These are phyloP conservation scores for Notothenia coriiceps DNA, from an alignment of 2,113 vertebrate genomes.

Conservation along the genomic window DNA sequence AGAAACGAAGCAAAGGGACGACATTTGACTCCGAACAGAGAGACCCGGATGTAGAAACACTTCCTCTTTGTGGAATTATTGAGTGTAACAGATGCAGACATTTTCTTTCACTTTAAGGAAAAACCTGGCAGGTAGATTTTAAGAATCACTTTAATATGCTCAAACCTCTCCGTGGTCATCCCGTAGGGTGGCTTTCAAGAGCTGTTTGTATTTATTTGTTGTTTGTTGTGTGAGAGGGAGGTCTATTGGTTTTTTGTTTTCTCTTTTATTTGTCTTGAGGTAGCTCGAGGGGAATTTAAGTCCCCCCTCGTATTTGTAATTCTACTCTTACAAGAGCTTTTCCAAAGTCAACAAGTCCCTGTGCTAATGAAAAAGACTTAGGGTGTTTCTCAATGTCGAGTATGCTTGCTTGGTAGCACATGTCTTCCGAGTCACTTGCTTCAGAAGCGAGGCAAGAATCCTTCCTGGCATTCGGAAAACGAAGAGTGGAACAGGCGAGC, in stretches of 20 bases:
- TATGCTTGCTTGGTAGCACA: too few species aligned
- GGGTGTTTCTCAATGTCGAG: too few species aligned
- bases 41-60: neutral
- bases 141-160: neutral
- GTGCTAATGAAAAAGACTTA: constrained; percentile 12
- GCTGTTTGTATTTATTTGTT: constrained; percentile 26
- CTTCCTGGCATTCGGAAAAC: too few species aligned
- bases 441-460: too few species aligned
- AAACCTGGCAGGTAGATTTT: constrained; percentile 3
- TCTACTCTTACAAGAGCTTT: constrained; percentile 47
- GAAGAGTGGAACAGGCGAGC: too few species aligned
- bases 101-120: neutral
- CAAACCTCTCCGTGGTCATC: constrained; percentile 29
- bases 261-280: constrained; percentile 43
- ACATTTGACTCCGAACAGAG: constrained; percentile 29
- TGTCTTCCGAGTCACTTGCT: too few species aligned
- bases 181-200: constrained; percentile 31
- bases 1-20: constrained; percentile 39
- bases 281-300: constrained; percentile 31
- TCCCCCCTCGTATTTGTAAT: constrained; percentile 51
- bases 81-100: neutral
- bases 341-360: constrained; percentile 54
- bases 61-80: constrained; percentile 12
- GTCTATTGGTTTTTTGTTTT: constrained; percentile 23
- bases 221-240: constrained; percentile 7